Evolutionary conservation across 92 coral and sea anemone species (phyloP).

Genomic region (Porites rus): DNA sequence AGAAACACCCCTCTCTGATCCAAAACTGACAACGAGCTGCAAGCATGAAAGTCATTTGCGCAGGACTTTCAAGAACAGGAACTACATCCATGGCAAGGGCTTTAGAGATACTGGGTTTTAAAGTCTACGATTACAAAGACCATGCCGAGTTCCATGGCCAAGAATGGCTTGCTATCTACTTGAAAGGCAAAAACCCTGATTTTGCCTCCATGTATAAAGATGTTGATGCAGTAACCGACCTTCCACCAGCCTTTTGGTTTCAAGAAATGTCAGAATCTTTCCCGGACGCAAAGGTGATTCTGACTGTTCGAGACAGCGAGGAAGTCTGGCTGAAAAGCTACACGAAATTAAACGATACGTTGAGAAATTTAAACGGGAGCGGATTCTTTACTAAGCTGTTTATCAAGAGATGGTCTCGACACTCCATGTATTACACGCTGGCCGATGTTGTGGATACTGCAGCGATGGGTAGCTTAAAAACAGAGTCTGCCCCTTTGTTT

Average conservation of each 20-base stretch:
- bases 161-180: slow-evolving; percentile 16
- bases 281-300: not conserved
- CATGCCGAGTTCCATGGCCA: slow-evolving; percentile 39
- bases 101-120: not conserved
- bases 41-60: not conserved
- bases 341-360: not conserved
- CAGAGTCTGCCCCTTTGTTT: not conserved
- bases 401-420: not conserved
- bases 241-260: slow-evolving; percentile 32
- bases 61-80: not conserved
- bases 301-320: slow-evolving; percentile 3
- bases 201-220: slow-evolving; percentile 38
- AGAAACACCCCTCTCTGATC: no score
- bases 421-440: not conserved
- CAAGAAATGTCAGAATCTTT: slow-evolving; percentile 4
- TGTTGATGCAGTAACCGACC: slow-evolving; percentile 57
- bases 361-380: not conserved
- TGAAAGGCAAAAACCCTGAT: slow-evolving; percentile 29
- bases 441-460: not conserved
- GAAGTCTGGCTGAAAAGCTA: not conserved
- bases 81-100: not conserved
- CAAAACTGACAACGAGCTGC: no score
- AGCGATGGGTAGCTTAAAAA: not conserved
- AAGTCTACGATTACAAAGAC: slow-evolving; percentile 42
- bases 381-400: not conserved